A percentile compares a stretch with the other conserved stretches of the same genome.
phyloP scores from a whole-genome alignment of 2,888 invertebrate species.

The Pristionchus mayeri region DNA sequence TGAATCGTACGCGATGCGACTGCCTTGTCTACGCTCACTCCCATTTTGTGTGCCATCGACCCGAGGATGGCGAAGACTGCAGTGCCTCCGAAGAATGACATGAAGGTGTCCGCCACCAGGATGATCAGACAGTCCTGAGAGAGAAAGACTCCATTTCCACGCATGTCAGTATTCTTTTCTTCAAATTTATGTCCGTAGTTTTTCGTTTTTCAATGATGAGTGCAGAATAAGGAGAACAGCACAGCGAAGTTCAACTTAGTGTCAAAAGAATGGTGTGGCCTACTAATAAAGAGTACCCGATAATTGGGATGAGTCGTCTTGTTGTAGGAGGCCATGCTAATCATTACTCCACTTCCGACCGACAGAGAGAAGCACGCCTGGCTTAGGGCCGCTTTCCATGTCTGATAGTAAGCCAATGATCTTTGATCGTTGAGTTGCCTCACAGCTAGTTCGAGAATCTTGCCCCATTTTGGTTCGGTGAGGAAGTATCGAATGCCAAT shows the following conservation, averaged over 20 bases:
- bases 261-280: neutral
- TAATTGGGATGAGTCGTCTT: constrained; percentile 51
- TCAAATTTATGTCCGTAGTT: neutral
- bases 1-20: constrained; percentile 63
- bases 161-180: neutral
- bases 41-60: constrained; percentile 74
- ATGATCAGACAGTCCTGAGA: constrained; percentile 60
- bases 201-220: neutral
- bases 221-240: no score
- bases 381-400: constrained; percentile 64
- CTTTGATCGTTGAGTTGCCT: neutral
- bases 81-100: constrained; percentile 61
- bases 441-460: neutral
- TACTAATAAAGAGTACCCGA: neutral
- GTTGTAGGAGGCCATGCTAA: constrained; percentile 63
- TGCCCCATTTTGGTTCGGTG: constrained; percentile 59
- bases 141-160: neutral
- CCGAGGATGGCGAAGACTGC: constrained; percentile 77
- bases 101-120: constrained; percentile 60
- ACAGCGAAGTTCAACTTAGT: neutral
- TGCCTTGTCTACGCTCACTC: constrained; percentile 73
- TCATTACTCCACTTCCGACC: constrained; percentile 62
- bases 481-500: constrained; percentile 60
- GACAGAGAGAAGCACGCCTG: constrained; percentile 66
- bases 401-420: constrained; percentile 46